Evolutionary conservation across 1,140 invertebrate genomes (phyloP).

Genomic region (Brachionus asplanchnoidis): DNA sequence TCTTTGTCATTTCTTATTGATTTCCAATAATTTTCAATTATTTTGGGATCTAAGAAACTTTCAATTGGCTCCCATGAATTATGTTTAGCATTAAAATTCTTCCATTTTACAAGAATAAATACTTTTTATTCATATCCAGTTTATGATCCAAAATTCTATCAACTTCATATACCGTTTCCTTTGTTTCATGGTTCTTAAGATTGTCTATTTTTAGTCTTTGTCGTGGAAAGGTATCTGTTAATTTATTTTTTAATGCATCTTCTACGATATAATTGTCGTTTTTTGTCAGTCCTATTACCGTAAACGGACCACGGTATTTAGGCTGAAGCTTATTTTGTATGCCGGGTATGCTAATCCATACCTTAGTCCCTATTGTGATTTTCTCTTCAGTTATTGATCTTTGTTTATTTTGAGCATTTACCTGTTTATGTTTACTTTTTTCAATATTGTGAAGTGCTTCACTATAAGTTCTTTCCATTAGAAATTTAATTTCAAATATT

Average conservation of each 20-base stretch:
- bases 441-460: too few relatives aligned
- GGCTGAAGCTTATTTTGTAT: not conserved
- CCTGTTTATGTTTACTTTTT: not conserved
- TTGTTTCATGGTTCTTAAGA: too few relatives aligned
- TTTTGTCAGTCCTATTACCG: not conserved
- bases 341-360: not conserved
- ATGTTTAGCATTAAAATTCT: too few relatives aligned
- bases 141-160: too few relatives aligned
- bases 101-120: too few relatives aligned
- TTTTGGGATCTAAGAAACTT: too few relatives aligned
- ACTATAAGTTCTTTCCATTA: not conserved
- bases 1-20: not conserved
- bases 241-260: too few relatives aligned
- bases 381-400: not conserved
- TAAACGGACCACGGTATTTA: not conserved
- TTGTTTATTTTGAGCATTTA: not conserved
- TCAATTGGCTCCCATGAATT: too few relatives aligned
- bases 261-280: not conserved
- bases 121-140: too few relatives aligned
- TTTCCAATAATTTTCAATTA: not conserved
- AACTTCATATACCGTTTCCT: too few relatives aligned
- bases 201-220: not conserved
- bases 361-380: not conserved
- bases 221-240: not conserved
- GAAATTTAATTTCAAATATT: not conserved